These are phyloP conservation scores for Gisinianus flammeolus DNA, from an alignment of 2,888 invertebrate genomes.

Conservation along the genomic window DNA sequence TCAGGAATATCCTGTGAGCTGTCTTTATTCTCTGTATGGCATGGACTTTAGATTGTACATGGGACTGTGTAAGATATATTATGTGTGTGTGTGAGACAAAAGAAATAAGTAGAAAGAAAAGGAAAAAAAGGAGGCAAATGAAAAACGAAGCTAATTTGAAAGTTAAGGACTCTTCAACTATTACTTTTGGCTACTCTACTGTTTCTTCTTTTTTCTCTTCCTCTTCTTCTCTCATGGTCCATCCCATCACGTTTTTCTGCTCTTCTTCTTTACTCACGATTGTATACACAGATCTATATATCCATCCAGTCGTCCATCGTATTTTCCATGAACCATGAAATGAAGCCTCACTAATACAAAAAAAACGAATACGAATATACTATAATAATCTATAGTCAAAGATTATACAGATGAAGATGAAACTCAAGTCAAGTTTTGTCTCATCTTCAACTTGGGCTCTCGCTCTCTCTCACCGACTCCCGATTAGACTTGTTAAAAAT, in stretches of 20 bases:
- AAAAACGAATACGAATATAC: no score
- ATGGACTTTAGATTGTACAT: no score
- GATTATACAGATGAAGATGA: neutral
- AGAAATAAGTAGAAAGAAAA: no score
- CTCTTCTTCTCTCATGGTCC: neutral
- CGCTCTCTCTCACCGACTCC: neutral
- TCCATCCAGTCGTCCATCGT: no score
- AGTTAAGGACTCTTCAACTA: conserved; percentile 22
- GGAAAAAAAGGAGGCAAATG: neutral
- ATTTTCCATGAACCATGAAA: no score
- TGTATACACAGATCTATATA: no score
- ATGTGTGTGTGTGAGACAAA: no score
- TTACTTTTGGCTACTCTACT: neutral
- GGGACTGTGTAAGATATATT: no score
- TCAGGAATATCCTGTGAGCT: no score
- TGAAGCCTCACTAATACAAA: no score
- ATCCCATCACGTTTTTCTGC: neutral
- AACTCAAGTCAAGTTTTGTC: conserved; percentile 3
- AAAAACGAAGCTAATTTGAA: conserved; percentile 28
- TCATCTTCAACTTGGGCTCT: neutral
- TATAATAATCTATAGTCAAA: no score
- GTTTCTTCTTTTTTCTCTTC: neutral
- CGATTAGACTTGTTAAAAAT: conserved; percentile 17
- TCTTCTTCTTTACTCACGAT: neutral
- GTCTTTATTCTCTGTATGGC: no score